Conservation (phyloP, 2,888 invertebrate genomes). For the Acronicta leporina region DNA sequence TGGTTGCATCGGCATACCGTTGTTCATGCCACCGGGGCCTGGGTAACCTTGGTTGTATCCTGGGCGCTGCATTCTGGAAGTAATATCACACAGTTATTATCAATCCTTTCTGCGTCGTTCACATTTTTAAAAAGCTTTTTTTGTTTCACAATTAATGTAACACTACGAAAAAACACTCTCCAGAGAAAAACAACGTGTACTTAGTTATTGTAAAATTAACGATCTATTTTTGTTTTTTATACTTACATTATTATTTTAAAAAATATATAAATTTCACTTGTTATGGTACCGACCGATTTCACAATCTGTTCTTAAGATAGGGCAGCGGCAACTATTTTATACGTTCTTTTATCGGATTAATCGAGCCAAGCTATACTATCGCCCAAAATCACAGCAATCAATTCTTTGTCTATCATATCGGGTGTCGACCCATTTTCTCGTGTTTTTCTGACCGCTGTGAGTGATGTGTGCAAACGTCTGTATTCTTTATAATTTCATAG, state of each 20-base stretch:
- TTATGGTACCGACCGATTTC: slow-evolving; percentile 29
- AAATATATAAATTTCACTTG: slow-evolving; percentile 22
- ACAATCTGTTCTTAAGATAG: slow-evolving; percentile 37
- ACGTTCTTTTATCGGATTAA: slow-evolving; percentile 64
- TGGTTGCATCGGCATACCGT: slow-evolving; percentile 55
- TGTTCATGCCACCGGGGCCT: slow-evolving; percentile 52
- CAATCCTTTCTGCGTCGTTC: background rate
- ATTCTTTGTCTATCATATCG: slow-evolving; percentile 45
- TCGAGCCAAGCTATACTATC: slow-evolving; percentile 40
- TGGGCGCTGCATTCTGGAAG: slow-evolving; percentile 78
- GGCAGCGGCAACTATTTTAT: slow-evolving; percentile 53
- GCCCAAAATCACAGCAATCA: slow-evolving; percentile 38
- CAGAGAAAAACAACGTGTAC: background rate
- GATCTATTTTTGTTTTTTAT: background rate
- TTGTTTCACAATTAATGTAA: background rate
- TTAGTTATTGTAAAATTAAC: background rate
- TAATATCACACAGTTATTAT: background rate
- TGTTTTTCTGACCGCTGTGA: background rate
- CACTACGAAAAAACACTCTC: background rate
- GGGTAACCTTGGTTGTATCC: slow-evolving; percentile 62
- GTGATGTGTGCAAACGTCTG: no score
- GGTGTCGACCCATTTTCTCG: slow-evolving; percentile 17
- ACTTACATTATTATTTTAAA: slow-evolving; percentile 48
- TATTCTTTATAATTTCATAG: background rate
- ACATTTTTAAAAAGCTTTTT: background rate